Base-by-base conservation (phyloP, 1,140 invertebrate species). In the Pteromalus puparum region DNA sequence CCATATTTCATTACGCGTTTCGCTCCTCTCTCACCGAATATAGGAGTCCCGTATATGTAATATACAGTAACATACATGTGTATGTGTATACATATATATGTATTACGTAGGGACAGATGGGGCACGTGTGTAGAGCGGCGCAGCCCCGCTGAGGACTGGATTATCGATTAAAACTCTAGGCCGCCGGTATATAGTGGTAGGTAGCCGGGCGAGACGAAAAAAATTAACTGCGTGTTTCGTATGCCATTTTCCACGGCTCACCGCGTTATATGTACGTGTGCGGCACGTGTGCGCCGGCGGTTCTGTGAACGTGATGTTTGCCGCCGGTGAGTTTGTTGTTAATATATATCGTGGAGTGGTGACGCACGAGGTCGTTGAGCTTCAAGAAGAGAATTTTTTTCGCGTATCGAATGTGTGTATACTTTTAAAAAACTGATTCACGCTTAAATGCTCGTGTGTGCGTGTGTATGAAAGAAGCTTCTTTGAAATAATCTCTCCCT, bases 101-200 rank as follows among this genome's bases (percentile, higher is more conserved):
- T 38, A 74, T n/a, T 70, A 26, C 15, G 26, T 13, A 70, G 24
- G 24, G 24, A 70, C 28, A 61, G 53, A 61, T 61, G 53, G 53
- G 53, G 53, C 53, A 61, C 53, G 53, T n/a, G 53, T 61, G 53
- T n/a, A 61, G 3, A 61, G 21, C 21, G 48, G 61, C 61, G 77
- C 67, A 67, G 34, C 38, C 38, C 65, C n/a, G 77, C 30, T 15
- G 61, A 13, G 61, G 4, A 30, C 77, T 61, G 70, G 53, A 24
- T 75, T 82, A 82, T 82, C 81, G 81, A 82, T 75, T 82, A 75
- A 75, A 82, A 48, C 26, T 75, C 61, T 68, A 10, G 48, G 73
- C 26, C 72, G 30, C 30, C 12, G 74, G 53, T n/a, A 3, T 61
- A n/a, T 61, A n/a, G 21, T n/a, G 53, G 53, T 61, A 61, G 53